Percentiles rank a stretch among this genome's conserved stretches.
Evolutionary conservation across 2,888 invertebrate genomes (phyloP).

Genomic region (Agrochola lychnidis): DNA sequence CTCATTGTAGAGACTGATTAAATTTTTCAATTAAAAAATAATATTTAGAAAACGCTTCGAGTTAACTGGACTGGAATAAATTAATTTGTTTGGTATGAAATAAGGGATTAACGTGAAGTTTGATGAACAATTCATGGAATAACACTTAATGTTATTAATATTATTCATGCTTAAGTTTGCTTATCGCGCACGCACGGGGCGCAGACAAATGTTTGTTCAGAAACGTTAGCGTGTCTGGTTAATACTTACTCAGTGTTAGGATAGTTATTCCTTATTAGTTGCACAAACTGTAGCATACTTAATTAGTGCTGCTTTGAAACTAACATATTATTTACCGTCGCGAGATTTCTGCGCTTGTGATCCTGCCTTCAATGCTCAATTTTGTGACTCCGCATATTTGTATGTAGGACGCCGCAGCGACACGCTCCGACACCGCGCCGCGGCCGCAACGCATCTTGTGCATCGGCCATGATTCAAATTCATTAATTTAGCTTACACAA

Average conservation of each 20-base stretch:
- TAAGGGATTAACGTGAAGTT: constrained; percentile 43
- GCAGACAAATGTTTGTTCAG: constrained; percentile 47
- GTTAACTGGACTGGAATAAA: constrained; percentile 37
- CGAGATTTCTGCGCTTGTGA: neutral
- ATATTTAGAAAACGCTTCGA: constrained; percentile 37
- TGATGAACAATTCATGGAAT: constrained; percentile 50
- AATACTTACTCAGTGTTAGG: constrained; percentile 32
- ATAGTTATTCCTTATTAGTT: constrained; percentile 56
- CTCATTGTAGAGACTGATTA: constrained; percentile 30
- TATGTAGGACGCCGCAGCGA: too few relatives aligned
- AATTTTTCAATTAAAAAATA: constrained; percentile 45
- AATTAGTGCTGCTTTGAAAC: constrained; percentile 34
- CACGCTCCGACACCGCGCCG: too few relatives aligned
- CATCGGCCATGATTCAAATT: too few relatives aligned
- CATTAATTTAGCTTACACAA: too few relatives aligned
- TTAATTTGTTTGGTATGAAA: constrained; percentile 38
- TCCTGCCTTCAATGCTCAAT: neutral
- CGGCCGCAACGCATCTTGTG: too few relatives aligned
- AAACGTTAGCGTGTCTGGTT: constrained; percentile 51
- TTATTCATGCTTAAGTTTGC: constrained; percentile 49
- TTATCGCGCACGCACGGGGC: constrained; percentile 55
- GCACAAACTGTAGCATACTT: constrained; percentile 26
- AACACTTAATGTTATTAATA: constrained; percentile 51
- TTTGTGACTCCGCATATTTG: neutral
- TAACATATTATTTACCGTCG: neutral